Base-by-base conservation (phyloP, 2,888 invertebrate genomes). In the Aphelenchoides bicaudatus region DNA sequence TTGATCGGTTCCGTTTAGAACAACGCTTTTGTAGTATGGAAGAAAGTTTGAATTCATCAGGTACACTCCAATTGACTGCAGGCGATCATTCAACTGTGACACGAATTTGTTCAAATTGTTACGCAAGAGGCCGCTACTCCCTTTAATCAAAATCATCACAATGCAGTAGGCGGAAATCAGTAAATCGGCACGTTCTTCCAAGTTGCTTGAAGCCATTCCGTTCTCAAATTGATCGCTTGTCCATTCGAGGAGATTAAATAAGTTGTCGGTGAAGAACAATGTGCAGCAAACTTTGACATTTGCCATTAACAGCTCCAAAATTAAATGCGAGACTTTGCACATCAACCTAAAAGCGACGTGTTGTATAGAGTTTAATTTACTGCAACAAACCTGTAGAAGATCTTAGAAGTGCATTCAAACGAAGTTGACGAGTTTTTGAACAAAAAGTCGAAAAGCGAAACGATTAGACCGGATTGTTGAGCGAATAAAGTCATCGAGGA, bases 211-310 rank as follows among this genome's bases (percentile, higher is more conserved):
- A 34, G 16, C 13, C 13, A 13, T 16, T 16, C 13, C 13, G 16
- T 34, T 16, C 34, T 34, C 13, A 34, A 16, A 13, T 34, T 34
- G 13, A 34, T 34, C 34, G 34, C 16, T 34, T 13, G 23, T 10
- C 43, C 43, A 43, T n/a, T 43, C 43, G 43, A 43, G 43, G 23
- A 43, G 43, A n/a, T 19, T 21, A n/a, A 8, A n/a, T 25, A 43
- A n/a, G 43, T 43, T 19, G 16, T 43, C 43, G 43, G 43, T 21
- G 23, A 21, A 43, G 23, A 43, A 25, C 21, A 43, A 43, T 25
- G 23, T 8, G 16, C 16, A 19, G 23, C 8, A 6, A 6, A 43
- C 16, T 43, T 25, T 19, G 21, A 10, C 21, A n/a, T 43, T 25
- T 19, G 23, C 43, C 23, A 8, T 43, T 8, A 43, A 25, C 43